Evolutionary conservation across 2,113 vertebrate genomes (phyloP), one percentile per base, ranked within the genome.

Genomic region (Gallinago undulata): DNA sequence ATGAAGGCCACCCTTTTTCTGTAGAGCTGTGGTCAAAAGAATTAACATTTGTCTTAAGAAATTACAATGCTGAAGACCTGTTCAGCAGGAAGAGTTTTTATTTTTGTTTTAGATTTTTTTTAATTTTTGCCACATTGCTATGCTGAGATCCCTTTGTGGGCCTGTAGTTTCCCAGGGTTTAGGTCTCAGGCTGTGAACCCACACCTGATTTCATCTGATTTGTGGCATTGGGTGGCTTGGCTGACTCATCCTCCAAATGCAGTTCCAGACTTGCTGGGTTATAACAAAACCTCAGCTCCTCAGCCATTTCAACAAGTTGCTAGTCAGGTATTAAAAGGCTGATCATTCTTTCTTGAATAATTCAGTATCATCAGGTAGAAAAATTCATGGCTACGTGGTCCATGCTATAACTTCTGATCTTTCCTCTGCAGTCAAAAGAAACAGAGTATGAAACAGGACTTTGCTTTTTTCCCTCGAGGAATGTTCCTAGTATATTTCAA

Each of bases 231-330:
- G 83, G 67, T 80, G 85, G 47, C 59, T 88, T 2, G 21, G 28
- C 72, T 96, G 92, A 96, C 76, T 95, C 85, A 84, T 59, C 56
- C 33, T 84, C 59, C 79, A 88, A 70, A 85, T 43, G 50, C 88
- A 85, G 70, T 24, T 95, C 73, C 81, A 94, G 93, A 73, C 96
- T 85, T 96, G 94, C 78, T 87, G 66, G 39, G 51, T 16, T 64
- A 56, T 17, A 75, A 69, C 35, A 87, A 89, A 94, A 81, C 51
- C 74, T 94, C 77, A 91, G 43, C 41, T 93, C 39, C 81, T 91
- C 86, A 87, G 68, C 75, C 66, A 72, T 94, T 93, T 92, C 89
- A 92, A 91, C 90, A 93, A 89, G 79, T 86, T 86, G 45, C 50
- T 76, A 76, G 68, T 37, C 75, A 90, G 64, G 30, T 89, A 93